phyloP scores from a whole-genome alignment of 2,888 invertebrate species.

The Dolichopus griseipennis region DNA sequence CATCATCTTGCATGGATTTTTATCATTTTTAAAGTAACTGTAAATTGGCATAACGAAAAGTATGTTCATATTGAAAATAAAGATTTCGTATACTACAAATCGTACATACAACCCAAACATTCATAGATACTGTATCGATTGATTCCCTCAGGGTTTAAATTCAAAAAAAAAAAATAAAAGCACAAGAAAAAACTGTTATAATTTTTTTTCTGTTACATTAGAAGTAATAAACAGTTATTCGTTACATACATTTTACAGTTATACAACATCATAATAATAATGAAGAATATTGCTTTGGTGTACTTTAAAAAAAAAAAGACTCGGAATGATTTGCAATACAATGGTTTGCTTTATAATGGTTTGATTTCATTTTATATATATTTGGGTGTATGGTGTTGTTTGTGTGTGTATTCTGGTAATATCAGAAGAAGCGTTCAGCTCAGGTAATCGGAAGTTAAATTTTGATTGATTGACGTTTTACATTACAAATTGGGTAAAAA shows the following conservation, averaged over 20 bases:
- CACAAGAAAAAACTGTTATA: no score
- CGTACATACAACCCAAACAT: no score
- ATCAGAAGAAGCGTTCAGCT: background rate
- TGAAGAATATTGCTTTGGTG: no score
- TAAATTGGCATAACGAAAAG: background rate
- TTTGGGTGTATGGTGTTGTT: no score
- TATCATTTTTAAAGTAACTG: background rate
- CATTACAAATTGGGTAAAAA: conserved; percentile 4
- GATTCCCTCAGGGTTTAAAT: background rate
- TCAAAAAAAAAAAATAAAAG: background rate
- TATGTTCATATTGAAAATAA: no score
- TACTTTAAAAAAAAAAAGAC: background rate
- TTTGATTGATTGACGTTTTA: conserved; percentile 6
- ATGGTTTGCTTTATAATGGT: no score
- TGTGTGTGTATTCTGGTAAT: no score
- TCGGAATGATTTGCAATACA: no score
- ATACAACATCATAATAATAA: background rate
- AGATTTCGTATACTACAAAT: no score
- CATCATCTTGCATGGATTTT: background rate
- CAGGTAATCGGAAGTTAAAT: conserved; percentile 6
- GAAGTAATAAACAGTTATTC: background rate
- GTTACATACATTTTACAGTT: background rate
- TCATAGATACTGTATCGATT: background rate
- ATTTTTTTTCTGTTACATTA: background rate
- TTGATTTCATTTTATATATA: background rate